Conservation (phyloP, 2,888 invertebrate genomes). For the Caenorhabditis uteleia region DNA sequence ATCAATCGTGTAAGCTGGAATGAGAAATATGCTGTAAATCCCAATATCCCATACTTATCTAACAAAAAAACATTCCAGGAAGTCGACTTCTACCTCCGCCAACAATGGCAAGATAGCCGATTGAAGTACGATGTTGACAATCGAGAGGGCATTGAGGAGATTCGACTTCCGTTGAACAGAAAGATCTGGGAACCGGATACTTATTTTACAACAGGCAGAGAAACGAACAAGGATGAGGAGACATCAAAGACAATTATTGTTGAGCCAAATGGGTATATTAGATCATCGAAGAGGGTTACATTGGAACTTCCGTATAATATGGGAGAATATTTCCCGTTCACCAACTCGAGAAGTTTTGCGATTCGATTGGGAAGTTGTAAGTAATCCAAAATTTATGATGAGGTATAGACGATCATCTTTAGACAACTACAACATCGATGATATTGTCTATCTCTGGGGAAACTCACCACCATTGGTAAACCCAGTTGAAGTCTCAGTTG, state of each 20-base stretch:
- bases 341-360: constrained; percentile 45
- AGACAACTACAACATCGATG: constrained; percentile 62
- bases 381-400: too few species aligned
- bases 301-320: constrained; percentile 46
- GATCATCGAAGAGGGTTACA: constrained; percentile 52
- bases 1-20: constrained; percentile 65
- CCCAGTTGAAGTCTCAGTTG: constrained; percentile 63
- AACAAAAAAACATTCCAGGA: constrained; percentile 44
- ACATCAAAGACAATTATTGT: constrained; percentile 43
- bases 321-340: constrained; percentile 52
- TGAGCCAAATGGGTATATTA: constrained; percentile 62
- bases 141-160: constrained; percentile 61
- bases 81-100: constrained; percentile 66
- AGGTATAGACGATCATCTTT: not conserved
- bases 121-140: constrained; percentile 64
- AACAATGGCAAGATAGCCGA: constrained; percentile 66
- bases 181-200: constrained; percentile 68
- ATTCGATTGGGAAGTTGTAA: constrained; percentile 53
- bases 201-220: constrained; percentile 57
- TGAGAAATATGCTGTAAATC: constrained; percentile 43
- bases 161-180: constrained; percentile 51
- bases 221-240: constrained; percentile 17
- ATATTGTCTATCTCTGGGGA: constrained; percentile 68
- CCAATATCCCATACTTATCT: not conserved
- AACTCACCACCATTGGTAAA: constrained; percentile 65